Percentiles rank a stretch among this genome's conserved stretches.
These are phyloP conservation scores for Drosophila pseudotakahashii DNA, from an alignment of 2,888 invertebrate species.

Conservation along the genomic window DNA sequence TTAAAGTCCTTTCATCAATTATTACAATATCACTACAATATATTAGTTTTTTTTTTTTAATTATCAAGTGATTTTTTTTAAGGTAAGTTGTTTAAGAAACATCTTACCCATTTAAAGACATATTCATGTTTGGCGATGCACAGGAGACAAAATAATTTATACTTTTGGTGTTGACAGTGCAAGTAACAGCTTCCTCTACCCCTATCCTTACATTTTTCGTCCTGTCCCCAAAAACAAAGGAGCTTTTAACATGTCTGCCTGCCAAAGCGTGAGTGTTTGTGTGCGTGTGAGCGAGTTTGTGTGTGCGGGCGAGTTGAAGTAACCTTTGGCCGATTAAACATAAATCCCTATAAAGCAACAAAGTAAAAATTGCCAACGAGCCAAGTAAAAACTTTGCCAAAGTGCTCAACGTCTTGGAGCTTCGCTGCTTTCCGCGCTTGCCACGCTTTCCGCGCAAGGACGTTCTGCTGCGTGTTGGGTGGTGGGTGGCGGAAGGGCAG, in stretches of 20 bases:
- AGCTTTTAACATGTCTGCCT: conserved; percentile 58
- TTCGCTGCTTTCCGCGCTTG: conserved; percentile 11
- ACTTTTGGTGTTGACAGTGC: conserved; percentile 37
- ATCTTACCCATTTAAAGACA: not conserved
- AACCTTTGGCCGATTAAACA: conserved; percentile 79
- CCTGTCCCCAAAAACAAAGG: conserved; percentile 54
- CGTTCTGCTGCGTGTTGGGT: conserved; percentile 37
- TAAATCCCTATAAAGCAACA: conserved; percentile 78
- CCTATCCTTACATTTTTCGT: not conserved
- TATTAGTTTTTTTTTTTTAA: no score
- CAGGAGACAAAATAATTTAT: conserved; percentile 37
- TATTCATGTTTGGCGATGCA: not conserved
- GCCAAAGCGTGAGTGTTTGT: conserved; percentile 32
- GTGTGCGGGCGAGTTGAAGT: conserved; percentile 34
- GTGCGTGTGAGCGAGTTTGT: conserved; percentile 25
- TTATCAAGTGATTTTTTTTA: no score
- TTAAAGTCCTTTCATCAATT: no score
- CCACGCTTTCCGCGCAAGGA: conserved; percentile 43
- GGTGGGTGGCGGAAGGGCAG: conserved; percentile 1
- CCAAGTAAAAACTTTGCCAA: conserved; percentile 76
- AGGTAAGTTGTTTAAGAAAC: not conserved
- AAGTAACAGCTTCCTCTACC: not conserved
- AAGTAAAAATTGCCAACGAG: conserved; percentile 78
- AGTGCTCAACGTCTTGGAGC: conserved; percentile 67
- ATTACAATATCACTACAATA: no score